These are phyloP conservation scores for Nasonia vitripennis DNA, from an alignment of 1,140 invertebrate species.

Conservation along the genomic window DNA sequence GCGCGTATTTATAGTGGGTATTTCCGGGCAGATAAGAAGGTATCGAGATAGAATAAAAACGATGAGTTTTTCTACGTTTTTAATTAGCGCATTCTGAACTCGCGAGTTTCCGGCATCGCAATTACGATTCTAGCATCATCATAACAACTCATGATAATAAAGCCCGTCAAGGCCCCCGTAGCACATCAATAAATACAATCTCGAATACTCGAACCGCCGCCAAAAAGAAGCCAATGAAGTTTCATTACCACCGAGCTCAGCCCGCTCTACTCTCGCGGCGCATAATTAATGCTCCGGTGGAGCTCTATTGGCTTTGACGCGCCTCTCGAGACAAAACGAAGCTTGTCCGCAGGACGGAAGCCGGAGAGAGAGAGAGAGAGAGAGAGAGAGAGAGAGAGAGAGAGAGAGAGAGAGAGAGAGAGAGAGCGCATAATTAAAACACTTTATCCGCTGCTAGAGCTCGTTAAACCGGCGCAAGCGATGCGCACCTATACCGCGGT, in stretches of 20 bases:
- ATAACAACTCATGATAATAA: neutral
- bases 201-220: neutral
- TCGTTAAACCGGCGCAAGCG: neutral
- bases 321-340: constrained; percentile 24
- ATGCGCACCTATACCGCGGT: neutral
- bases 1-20: no score
- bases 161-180: no score
- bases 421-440: constrained; percentile 48
- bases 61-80: no score
- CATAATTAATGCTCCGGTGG: constrained; percentile 52
- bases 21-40: no score
- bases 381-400: neutral
- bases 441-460: constrained; percentile 18
- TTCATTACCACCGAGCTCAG: constrained; percentile 29
- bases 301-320: constrained; percentile 38
- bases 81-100: no score
- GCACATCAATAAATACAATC: no score
- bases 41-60: no score
- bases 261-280: neutral
- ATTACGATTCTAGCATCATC: no score
- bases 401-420: no score
- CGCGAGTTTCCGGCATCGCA: no score
- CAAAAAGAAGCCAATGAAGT: neutral
- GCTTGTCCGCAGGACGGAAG: constrained; percentile 4
- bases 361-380: neutral